Conservation (phyloP, 1,140 invertebrate species). For the silkworm (Bombyx mori) region ASM3026992v2 NC_085119.1:9523001-9523500, state of each 20-base stretch:
- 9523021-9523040: too few relatives aligned
- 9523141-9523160: slow-evolving; percentile 20
- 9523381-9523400: too few relatives aligned
- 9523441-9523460: too few relatives aligned
- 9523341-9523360: too few relatives aligned
- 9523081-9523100: neutral
- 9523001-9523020: too few relatives aligned
- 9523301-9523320: slow-evolving; percentile 34
- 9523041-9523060: too few relatives aligned
- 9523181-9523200: slow-evolving; percentile 17
- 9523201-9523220: slow-evolving; percentile 4
- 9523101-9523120: slow-evolving; percentile 19
- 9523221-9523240: slow-evolving; percentile 31
- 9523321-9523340: slow-evolving; percentile 13
- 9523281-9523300: slow-evolving; percentile 53
- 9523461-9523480: too few relatives aligned
- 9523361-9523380: too few relatives aligned
- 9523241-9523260: slow-evolving; percentile 66
- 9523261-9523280: slow-evolving; percentile 70
- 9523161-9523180: slow-evolving; percentile 21
- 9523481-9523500: too few relatives aligned
- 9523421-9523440: too few relatives aligned
- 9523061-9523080: too few relatives aligned
- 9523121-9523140: slow-evolving; percentile 19
- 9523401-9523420: too few relatives aligned